A percentile compares a stretch with the other conserved stretches of the same genome.
Evolutionary conservation across 2,888 invertebrate species (phyloP).

Genomic region (Tanytarsus gracilentus): DNA sequence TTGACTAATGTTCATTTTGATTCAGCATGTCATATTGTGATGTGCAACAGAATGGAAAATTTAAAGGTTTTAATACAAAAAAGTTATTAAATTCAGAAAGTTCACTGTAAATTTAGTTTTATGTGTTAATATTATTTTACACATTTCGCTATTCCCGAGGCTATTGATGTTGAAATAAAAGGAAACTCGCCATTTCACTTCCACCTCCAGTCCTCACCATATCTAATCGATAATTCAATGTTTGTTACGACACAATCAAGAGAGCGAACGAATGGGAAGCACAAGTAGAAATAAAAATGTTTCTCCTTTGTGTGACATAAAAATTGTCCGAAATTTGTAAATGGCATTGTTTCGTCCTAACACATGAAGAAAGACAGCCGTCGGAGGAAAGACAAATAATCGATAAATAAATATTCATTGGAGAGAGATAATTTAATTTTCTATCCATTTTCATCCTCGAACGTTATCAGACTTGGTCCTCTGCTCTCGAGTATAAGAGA

Average conservation of each 20-base stretch:
- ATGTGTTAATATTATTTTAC: too few species aligned
- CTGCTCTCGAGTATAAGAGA: too few species aligned
- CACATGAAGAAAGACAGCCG: conserved; percentile 1
- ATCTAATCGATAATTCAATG: conserved; percentile 1
- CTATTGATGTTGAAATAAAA: too few species aligned
- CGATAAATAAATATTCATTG: conserved; percentile 23
- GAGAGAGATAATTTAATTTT: conserved; percentile 21
- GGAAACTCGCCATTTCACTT: neutral
- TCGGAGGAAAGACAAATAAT: conserved; percentile 9
- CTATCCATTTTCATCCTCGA: neutral
- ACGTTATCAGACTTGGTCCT: neutral
- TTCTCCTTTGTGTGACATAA: neutral
- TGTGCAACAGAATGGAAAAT: too few species aligned
- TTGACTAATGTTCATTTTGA: too few species aligned
- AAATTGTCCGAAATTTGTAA: conserved; percentile 12
- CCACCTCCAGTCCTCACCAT: neutral
- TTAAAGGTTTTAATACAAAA: too few species aligned
- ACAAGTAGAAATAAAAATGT: neutral
- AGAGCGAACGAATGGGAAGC: neutral
- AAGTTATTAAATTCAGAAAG: too few species aligned
- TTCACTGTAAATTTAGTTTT: too few species aligned
- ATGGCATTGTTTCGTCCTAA: conserved; percentile 10
- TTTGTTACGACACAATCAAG: neutral
- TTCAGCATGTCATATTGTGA: too few species aligned
- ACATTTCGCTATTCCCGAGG: too few species aligned